Base-by-base conservation (phyloP, 2,113 vertebrate genomes). In the Tyto alba region DNA sequence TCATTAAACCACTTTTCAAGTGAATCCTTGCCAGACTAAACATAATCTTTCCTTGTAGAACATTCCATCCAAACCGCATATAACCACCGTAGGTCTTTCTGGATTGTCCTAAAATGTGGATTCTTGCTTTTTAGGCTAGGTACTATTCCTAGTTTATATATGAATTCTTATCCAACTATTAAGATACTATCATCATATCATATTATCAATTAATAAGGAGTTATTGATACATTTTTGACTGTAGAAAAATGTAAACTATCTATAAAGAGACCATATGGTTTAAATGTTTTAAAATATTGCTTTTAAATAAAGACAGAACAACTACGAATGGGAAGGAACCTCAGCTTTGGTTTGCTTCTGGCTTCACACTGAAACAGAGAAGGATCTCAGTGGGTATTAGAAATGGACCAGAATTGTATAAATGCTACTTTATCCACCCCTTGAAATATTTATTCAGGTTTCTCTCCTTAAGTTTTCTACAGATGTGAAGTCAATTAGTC, bases 11-110 rank as follows among this genome's bases (percentile, higher is more conserved):
- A 85, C 84, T 97, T 96, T 88, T 94, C 85, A 97, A 95, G 94
- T 83, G 90, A 96, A 95, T 95, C 91, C 76, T 96, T 96, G 95
- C 97, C 96, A 97, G 94, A 97, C 80, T 91, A 97, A 97, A 97
- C 86, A 97, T 67, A 87, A 91, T 96, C 76, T 91, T 96, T 88
- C 79, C 56, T 93, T 0, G 0, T 68, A 94, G 88, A 84, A 89
- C 94, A 93, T 97, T 97, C 88, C 88, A 95, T 67, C 47, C 60
- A 95, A 96, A 95, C 88, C 78, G 12, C 80, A 89, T 85, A 90
- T 71, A 96, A 91, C 90, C 93, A 95, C 78, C 0, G 1, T 77
- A 93, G 87, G 38, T 21, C 53, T 87, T 95, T 89, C 88, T 92
- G 67, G 71, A 85, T 94, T 94, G 85, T 95, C 79, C 62, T 89